A percentile compares a stretch with the other conserved stretches of the same genome.
Conservation (phyloP, 2,888 invertebrate species). For the Philopedon plagiatum region DNA sequence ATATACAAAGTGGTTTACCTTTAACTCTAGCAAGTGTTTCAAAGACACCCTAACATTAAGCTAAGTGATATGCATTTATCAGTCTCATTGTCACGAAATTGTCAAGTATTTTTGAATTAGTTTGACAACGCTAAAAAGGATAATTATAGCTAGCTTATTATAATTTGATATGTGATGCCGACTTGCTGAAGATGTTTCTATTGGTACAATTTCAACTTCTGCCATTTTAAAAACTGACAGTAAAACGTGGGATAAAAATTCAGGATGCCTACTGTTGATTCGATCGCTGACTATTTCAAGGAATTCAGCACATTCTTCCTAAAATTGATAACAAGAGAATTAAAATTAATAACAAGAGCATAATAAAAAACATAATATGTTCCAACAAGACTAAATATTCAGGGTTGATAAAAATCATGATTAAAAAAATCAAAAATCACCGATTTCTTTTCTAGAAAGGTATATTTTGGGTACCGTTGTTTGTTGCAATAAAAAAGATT, state of each 20-base stretch:
- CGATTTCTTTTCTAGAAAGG: no score
- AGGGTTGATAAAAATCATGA: no score
- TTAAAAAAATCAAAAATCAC: no score
- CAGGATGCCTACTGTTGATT: conserved; percentile 88
- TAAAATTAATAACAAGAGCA: no score
- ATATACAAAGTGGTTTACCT: conserved; percentile 64
- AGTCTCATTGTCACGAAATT: conserved; percentile 65
- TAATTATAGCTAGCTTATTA: conserved; percentile 26
- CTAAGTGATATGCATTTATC: conserved; percentile 52
- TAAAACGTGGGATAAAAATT: conserved; percentile 88
- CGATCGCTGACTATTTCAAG: conserved; percentile 86
- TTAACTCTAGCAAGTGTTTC: conserved; percentile 49
- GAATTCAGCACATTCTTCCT: conserved; percentile 89
- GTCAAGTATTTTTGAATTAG: conserved; percentile 55
- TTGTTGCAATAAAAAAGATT: no score
- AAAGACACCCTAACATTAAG: conserved; percentile 47
- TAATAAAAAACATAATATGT: no score
- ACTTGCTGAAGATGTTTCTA: conserved; percentile 72
- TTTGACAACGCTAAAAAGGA: conserved; percentile 51
- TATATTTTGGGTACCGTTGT: no score
- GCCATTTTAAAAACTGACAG: conserved; percentile 94
- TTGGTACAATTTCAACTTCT: conserved; percentile 89
- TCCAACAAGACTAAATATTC: no score
- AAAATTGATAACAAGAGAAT: conserved; percentile 53
- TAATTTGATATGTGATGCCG: conserved; percentile 10